These are phyloP conservation scores for Phyllotreta striolata DNA, from an alignment of 2,888 invertebrate species.

Conservation along the genomic window DNA sequence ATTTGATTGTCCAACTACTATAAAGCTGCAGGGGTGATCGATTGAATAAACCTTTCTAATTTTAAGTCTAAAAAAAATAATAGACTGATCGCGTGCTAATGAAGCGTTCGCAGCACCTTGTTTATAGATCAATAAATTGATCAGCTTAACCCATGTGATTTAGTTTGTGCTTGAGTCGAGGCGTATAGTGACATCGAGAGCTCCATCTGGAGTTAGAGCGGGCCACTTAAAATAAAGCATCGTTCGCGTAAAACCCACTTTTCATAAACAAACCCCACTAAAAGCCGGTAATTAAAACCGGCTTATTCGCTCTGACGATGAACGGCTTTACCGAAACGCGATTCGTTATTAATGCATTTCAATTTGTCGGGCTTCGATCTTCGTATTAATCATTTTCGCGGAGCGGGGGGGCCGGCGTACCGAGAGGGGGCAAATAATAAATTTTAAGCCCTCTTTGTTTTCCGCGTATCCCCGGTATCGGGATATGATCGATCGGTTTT, in stretches of 20 bases:
- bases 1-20: background rate
- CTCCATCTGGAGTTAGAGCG: no score
- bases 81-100: no score
- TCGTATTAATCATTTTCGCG: conserved; percentile 32
- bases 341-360: conserved; percentile 31
- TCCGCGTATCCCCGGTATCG: conserved; percentile 23
- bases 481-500: conserved; percentile 31
- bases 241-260: background rate
- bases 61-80: no score
- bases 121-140: no score
- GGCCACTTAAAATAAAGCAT: background rate
- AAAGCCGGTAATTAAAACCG: conserved; percentile 7
- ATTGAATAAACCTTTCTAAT: no score
- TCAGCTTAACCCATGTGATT: no score
- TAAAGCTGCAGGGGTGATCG: background rate
- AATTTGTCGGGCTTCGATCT: conserved; percentile 21
- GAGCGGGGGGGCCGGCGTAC: background rate
- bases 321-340: conserved; percentile 20
- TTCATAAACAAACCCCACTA: conserved; percentile 1
- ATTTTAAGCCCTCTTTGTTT: conserved; percentile 32
- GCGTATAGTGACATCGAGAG: no score
- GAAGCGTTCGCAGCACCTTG: no score
- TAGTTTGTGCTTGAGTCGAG: no score
- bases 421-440: conserved; percentile 23
- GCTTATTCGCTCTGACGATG: conserved; percentile 13